These are phyloP conservation scores for Callopanchax toddi DNA, from an alignment of 2,113 vertebrate genomes.

Conservation along the genomic window DNA sequence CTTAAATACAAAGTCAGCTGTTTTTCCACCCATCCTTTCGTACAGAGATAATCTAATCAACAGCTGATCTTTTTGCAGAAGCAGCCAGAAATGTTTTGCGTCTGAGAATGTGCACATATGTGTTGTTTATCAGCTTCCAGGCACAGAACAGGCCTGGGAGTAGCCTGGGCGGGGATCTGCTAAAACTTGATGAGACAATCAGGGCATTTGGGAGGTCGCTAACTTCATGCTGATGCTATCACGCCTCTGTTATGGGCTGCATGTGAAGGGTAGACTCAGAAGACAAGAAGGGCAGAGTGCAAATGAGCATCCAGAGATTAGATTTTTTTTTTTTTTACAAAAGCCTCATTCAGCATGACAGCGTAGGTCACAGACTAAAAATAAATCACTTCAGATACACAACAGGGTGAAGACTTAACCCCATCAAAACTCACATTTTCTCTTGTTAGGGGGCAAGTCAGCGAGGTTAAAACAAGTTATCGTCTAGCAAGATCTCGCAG, in stretches of 20 bases:
- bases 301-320: slow-evolving; percentile 8
- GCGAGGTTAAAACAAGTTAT: not conserved
- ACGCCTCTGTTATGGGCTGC: slow-evolving; percentile 17
- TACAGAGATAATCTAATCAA: slow-evolving; percentile 54
- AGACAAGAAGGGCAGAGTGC: slow-evolving; percentile 19
- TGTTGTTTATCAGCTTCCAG: slow-evolving; percentile 53
- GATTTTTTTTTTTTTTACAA: slow-evolving; percentile 16
- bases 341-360: slow-evolving; percentile 15
- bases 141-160: slow-evolving; percentile 43
- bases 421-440: not conserved
- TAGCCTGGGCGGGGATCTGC: slow-evolving; percentile 33
- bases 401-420: slow-evolving; percentile 3
- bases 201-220: slow-evolving; percentile 37
- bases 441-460: not conserved
- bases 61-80: slow-evolving; percentile 42
- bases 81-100: slow-evolving; percentile 19
- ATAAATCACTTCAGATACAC: not conserved
- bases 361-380: slow-evolving; percentile 9
- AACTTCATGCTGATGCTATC: slow-evolving; percentile 46
- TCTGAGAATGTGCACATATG: slow-evolving; percentile 1
- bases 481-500: too few species aligned
- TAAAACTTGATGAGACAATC: slow-evolving; percentile 56
- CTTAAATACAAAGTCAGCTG: slow-evolving; percentile 24
- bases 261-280: slow-evolving; percentile 10
- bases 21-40: slow-evolving; percentile 22